A percentile compares a stretch with the other conserved stretches of the same genome.
Conservation (phyloP, 2,888 invertebrate species). For the Scaptomyza flava region DNA sequence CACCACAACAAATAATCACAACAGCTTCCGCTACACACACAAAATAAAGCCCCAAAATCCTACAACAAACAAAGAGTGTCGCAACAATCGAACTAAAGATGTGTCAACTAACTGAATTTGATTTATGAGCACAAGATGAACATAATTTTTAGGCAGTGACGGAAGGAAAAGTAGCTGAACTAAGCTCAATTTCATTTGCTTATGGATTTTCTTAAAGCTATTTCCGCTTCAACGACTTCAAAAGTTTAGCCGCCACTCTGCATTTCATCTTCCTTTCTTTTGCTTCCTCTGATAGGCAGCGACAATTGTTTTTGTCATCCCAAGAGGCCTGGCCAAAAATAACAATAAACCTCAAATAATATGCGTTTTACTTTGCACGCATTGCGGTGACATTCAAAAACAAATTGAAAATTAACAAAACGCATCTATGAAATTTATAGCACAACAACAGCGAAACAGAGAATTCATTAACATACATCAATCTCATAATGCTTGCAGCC, state of each 20-base stretch:
- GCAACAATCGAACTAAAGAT: constrained; percentile 50
- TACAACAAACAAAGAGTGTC: constrained; percentile 21
- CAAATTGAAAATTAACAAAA: constrained; percentile 76
- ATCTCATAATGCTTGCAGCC: constrained; percentile 56
- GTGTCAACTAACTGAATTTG: constrained; percentile 38
- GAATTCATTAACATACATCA: constrained; percentile 69
- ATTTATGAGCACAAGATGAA: constrained; percentile 40
- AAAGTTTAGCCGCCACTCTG: constrained; percentile 52
- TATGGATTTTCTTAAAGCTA: constrained; percentile 21
- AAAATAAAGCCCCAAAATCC: background rate
- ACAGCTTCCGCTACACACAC: constrained; percentile 43
- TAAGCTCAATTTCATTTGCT: constrained; percentile 39
- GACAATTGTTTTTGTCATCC: constrained; percentile 61
- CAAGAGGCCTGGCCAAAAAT: constrained; percentile 63
- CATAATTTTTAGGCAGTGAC: constrained; percentile 5
- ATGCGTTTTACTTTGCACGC: constrained; percentile 37
- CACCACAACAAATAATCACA: constrained; percentile 37
- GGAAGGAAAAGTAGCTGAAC: constrained; percentile 12
- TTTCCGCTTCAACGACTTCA: constrained; percentile 56
- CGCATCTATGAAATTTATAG: constrained; percentile 74
- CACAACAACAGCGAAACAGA: constrained; percentile 38
- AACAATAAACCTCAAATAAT: constrained; percentile 72
- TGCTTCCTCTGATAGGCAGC: constrained; percentile 46
- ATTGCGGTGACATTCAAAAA: constrained; percentile 58
- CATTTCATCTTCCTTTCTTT: background rate